Percentiles rank a stretch among this genome's conserved stretches.
Conservation (phyloP, 2,888 invertebrate genomes). For the Ellobium chinense region DNA sequence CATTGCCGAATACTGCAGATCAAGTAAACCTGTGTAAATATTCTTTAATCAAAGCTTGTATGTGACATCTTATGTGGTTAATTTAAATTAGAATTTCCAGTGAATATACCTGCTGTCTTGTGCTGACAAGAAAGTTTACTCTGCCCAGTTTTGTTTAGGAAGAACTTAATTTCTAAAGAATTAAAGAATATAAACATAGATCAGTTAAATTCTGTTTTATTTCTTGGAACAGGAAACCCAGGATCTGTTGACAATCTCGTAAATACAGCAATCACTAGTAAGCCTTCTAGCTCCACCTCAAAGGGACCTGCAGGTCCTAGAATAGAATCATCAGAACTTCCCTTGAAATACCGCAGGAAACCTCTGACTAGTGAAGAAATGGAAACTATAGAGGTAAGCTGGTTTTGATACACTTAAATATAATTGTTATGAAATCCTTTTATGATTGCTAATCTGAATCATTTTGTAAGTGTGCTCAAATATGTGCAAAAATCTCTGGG, state of each 20-base stretch:
- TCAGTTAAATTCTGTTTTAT: neutral
- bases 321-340: slow-evolving; percentile 49
- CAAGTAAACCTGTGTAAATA: too few species aligned
- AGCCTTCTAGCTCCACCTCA: slow-evolving; percentile 25
- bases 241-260: neutral
- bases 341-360: slow-evolving; percentile 49
- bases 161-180: neutral
- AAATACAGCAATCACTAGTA: neutral
- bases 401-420: neutral
- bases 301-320: slow-evolving; percentile 27
- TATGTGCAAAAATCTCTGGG: too few species aligned
- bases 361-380: slow-evolving; percentile 51
- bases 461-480: too few species aligned
- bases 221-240: slow-evolving; percentile 13
- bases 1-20: too few species aligned
- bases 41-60: too few species aligned
- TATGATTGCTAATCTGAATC: too few species aligned
- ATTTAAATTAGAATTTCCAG: too few species aligned
- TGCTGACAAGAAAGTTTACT: too few species aligned
- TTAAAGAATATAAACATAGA: neutral
- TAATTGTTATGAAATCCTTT: too few species aligned
- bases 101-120: too few species aligned
- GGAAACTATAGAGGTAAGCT: slow-evolving; percentile 54
- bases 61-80: too few species aligned
- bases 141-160: too few species aligned